Percentiles rank a stretch among this genome's conserved stretches.
phyloP scores from a whole-genome alignment of 2,888 invertebrate genomes.

The Xylota segnis region DNA sequence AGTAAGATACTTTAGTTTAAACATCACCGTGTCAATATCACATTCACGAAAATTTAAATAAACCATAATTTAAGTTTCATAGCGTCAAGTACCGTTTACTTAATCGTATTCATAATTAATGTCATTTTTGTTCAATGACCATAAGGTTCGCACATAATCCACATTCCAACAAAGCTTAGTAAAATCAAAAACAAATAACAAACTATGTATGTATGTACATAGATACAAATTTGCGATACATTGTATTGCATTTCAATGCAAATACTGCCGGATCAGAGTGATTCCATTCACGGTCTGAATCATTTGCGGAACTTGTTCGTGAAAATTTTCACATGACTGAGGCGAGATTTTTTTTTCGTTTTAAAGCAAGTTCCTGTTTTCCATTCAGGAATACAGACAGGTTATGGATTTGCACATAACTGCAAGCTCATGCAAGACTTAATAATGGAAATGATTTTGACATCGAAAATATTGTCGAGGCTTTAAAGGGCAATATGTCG shows the following conservation, averaged over 20 bases:
- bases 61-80: too few species aligned
- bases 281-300: constrained; percentile 17
- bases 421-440: background rate
- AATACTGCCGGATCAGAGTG: background rate
- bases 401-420: background rate
- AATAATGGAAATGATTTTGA: constrained; percentile 9
- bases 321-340: constrained; percentile 7
- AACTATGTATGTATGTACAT: too few species aligned
- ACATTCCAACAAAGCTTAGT: background rate
- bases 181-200: background rate
- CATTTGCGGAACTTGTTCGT: background rate
- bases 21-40: too few species aligned
- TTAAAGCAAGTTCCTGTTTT: background rate
- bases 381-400: background rate
- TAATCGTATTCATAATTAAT: background rate
- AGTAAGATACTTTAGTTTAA: too few species aligned
- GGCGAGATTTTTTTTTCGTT: background rate
- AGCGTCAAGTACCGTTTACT: background rate
- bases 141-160: background rate
- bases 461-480: background rate
- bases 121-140: background rate
- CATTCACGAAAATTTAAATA: too few species aligned
- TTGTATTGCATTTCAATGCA: background rate
- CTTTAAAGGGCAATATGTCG: background rate
- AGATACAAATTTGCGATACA: background rate